Conservation (phyloP, 2,888 invertebrate genomes). For the Eristalis pertinax region DNA sequence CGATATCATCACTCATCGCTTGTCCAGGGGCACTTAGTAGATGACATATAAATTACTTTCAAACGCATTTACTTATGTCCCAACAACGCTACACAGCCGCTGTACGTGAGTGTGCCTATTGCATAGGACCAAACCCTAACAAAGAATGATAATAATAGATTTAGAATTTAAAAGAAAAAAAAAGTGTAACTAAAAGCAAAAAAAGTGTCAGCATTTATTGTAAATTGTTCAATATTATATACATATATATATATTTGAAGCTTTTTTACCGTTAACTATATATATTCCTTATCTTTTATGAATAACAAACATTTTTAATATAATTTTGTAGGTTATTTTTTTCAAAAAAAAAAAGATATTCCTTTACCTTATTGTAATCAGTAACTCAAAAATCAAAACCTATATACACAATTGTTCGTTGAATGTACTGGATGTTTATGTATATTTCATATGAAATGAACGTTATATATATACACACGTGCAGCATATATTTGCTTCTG, state of each 20-base stretch:
- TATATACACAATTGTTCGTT: constrained; percentile 46
- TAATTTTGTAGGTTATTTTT: constrained; percentile 31
- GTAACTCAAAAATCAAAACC: background rate
- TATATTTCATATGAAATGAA: constrained; percentile 36
- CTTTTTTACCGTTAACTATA: constrained; percentile 34
- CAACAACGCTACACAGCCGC: background rate
- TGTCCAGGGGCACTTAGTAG: constrained; percentile 83
- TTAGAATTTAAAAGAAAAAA: constrained; percentile 29
- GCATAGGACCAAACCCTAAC: constrained; percentile 50
- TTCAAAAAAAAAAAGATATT: background rate
- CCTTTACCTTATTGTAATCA: background rate
- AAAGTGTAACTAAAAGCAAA: constrained; percentile 58
- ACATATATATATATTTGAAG: constrained; percentile 5
- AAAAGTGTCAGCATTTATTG: constrained; percentile 49
- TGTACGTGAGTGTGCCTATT: constrained; percentile 17
- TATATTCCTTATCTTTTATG: constrained; percentile 24
- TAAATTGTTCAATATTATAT: constrained; percentile 34
- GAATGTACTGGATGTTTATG: constrained; percentile 59
- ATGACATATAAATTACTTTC: constrained; percentile 74
- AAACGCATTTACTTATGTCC: constrained; percentile 15
- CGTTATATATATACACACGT: constrained; percentile 41
- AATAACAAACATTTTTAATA: constrained; percentile 9
- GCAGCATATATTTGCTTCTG: constrained; percentile 34
- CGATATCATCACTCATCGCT: constrained; percentile 96
- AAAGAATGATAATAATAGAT: constrained; percentile 67